Percentiles rank a stretch among this genome's conserved stretches.
These are phyloP conservation scores for Sceliomorpha sp. DNA, from an alignment of 2,888 invertebrate species.

Conservation along the genomic window DNA sequence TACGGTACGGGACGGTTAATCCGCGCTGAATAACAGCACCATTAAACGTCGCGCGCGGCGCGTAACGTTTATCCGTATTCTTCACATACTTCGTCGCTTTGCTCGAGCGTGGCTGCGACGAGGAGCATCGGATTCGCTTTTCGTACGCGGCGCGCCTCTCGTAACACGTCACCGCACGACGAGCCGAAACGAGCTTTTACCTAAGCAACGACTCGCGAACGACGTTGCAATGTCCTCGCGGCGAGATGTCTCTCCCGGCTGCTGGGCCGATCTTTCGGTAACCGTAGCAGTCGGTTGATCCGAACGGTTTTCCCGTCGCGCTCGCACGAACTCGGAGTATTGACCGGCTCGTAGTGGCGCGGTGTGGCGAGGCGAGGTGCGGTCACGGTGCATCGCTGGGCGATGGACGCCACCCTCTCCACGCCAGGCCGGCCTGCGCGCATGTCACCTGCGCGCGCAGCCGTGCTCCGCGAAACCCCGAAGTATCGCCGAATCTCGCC, in stretches of 20 bases:
- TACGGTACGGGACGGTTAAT: constrained; percentile 14
- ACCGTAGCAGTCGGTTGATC: constrained; percentile 38
- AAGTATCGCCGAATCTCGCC: not conserved
- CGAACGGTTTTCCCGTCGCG: constrained; percentile 70
- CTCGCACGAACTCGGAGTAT: constrained; percentile 72
- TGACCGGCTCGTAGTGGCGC: constrained; percentile 73
- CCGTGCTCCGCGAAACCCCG: not conserved
- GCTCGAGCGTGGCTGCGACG: not conserved
- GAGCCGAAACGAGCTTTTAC: too few species aligned
- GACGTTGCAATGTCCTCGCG: not conserved
- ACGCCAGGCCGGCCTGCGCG: constrained; percentile 24
- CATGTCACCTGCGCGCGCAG: constrained; percentile 54
- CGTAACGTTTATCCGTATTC: constrained; percentile 29
- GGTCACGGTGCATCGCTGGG: constrained; percentile 34
- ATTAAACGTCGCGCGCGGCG: constrained; percentile 17
- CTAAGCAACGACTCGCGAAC: not conserved
- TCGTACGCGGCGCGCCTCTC: not conserved
- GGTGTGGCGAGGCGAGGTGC: constrained; percentile 54
- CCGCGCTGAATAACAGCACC: constrained; percentile 17
- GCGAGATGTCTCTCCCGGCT: constrained; percentile 1
- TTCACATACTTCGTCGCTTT: constrained; percentile 24
- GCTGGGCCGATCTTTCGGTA: constrained; percentile 11
- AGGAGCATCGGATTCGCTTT: constrained; percentile 5
- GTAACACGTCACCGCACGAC: constrained; percentile 1
- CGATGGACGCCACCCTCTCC: constrained; percentile 48